Percentiles rank a stretch among this genome's conserved stretches.
Conservation (phyloP, 2,113 vertebrate species). For the Calcarius ornatus region DNA sequence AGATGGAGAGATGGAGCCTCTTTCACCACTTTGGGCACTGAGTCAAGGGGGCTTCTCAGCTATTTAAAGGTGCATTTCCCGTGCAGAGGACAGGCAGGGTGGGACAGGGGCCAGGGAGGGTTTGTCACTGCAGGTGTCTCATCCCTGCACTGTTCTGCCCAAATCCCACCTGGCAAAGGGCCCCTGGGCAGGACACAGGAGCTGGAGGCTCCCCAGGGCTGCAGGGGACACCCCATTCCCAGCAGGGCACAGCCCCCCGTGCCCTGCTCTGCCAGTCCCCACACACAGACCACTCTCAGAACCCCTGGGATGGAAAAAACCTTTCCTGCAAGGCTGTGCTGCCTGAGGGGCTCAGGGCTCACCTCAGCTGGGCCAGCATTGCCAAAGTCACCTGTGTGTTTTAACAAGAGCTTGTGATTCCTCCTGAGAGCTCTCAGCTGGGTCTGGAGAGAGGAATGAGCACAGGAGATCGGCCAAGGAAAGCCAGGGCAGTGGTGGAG, state of each 20-base stretch:
- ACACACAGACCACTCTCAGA: background rate
- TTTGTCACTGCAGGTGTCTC: background rate
- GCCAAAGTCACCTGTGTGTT: background rate
- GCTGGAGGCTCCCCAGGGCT: background rate
- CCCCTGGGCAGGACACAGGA: background rate
- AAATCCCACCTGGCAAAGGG: background rate
- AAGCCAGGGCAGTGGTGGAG: background rate
- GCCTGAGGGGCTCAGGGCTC: background rate
- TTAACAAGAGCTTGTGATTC: background rate
- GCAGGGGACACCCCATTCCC: background rate
- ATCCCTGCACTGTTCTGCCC: background rate
- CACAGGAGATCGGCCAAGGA: background rate
- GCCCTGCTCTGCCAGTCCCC: background rate
- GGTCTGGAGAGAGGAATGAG: background rate
- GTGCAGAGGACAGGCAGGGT: background rate
- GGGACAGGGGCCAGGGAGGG: background rate
- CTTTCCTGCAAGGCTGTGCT: background rate
- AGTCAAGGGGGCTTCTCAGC: background rate
- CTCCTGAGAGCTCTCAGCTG: background rate
- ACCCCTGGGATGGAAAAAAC: background rate
- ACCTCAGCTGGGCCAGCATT: background rate
- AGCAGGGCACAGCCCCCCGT: fast-evolving
- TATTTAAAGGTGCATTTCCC: background rate
- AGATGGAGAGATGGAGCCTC: background rate
- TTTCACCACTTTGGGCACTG: background rate